These are phyloP conservation scores for Synergus japonicus DNA, from an alignment of 2,888 invertebrate genomes.

Conservation along the genomic window DNA sequence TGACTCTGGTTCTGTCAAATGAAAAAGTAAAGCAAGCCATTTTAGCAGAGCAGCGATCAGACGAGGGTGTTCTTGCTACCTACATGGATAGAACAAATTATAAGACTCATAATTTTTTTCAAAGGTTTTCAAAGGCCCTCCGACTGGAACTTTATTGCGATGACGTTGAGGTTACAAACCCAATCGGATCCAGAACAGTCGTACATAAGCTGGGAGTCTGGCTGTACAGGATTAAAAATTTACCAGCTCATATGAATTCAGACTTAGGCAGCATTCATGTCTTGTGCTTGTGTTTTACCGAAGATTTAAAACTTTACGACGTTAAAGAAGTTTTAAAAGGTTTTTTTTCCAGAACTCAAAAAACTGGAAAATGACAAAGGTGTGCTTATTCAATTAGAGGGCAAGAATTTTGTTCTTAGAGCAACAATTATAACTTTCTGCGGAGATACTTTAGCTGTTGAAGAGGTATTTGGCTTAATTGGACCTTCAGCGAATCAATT, in stretches of 20 bases:
- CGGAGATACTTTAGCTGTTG: slow-evolving; percentile 53
- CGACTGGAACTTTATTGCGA: slow-evolving; percentile 53
- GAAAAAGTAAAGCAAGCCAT: slow-evolving; percentile 47
- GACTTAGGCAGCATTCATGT: slow-evolving; percentile 52
- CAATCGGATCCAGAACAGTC: slow-evolving; percentile 54
- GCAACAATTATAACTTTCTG: slow-evolving; percentile 48
- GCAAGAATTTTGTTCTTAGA: slow-evolving; percentile 46
- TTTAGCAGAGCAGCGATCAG: slow-evolving; percentile 45
- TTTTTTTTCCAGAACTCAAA: slow-evolving; percentile 50
- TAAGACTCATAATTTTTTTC: slow-evolving; percentile 45
- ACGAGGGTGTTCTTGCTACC: slow-evolving; percentile 46
- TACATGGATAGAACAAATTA: slow-evolving; percentile 49
- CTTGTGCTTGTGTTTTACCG: slow-evolving; percentile 47
- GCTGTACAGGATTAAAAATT: slow-evolving; percentile 51
- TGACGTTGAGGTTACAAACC: slow-evolving; percentile 54
- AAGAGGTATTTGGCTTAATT: slow-evolving; percentile 51
- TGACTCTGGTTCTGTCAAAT: slow-evolving; percentile 49
- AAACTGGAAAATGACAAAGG: slow-evolving; percentile 54
- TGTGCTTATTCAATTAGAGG: slow-evolving; percentile 42
- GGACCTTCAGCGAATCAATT: slow-evolving; percentile 46
- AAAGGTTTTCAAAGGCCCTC: slow-evolving; percentile 40
- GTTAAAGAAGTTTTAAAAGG: slow-evolving; percentile 43
- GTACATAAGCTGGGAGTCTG: slow-evolving; percentile 54
- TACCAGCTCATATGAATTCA: slow-evolving; percentile 56
- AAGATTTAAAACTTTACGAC: slow-evolving; percentile 47